Evolutionary conservation across 2,888 invertebrate genomes (phyloP), one percentile per base, ranked within the genome.

Genomic region (Boloria selene): DNA sequence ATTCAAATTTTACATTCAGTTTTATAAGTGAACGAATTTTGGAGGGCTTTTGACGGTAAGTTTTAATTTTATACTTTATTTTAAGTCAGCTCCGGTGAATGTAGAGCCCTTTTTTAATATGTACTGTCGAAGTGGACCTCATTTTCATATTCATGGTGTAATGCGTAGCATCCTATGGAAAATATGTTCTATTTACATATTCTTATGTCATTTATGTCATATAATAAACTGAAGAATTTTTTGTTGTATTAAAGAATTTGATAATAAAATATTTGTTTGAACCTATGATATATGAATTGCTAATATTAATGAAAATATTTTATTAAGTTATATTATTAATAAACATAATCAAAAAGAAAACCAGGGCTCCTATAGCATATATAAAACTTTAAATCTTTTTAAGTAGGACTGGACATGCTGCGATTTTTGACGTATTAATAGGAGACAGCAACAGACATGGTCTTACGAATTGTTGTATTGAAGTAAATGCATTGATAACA

Each of bases 21-120:
- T 80, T 72, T 73, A 72, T 72, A 71, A 77, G 77, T 71, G 79
- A 76, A 73, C 68, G 67, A 77, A 72, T 69, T 77, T 69, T 71
- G 67, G 61, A 69, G 69, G 67, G 64, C 69, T 72, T 70, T 71
- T 53, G 63, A 72, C 70, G 71, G 71, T 70, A 68, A 72, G 68
- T 65, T 56, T 61, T 65, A 60, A 13, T 54, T 53, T 52, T 44
- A 49, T 51, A 38, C 54, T 55, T 61, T 63, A 42, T 26, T 31
- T 52, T 42, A 17, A 51, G 31, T 58, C 13, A 7, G 18, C 13
- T 42, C 58, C 16, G 0, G 14, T 22, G 26, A 26, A 38, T 16
- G 42, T 51, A 7, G 31, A 38, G 31, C 44, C 38, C 45, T 26
- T 58, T 59, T 58, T 51, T 61, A 26, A 64, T 68, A 52, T 67